These are phyloP conservation scores for Carassius carassius DNA, from an alignment of 2,113 vertebrate species.

Conservation along the genomic window DNA sequence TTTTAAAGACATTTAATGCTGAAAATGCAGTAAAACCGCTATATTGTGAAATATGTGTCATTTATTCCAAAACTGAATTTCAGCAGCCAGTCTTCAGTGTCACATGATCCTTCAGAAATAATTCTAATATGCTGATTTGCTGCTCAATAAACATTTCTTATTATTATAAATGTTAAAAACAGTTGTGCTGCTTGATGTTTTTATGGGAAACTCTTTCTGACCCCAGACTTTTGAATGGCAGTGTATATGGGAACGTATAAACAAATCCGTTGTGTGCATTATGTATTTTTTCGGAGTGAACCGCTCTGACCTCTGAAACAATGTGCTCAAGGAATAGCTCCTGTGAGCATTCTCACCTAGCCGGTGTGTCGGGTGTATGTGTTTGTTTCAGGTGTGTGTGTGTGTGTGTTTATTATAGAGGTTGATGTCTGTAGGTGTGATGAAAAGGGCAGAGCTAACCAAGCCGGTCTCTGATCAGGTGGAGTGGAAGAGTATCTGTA, in stretches of 20 bases:
- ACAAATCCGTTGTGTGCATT: not conserved
- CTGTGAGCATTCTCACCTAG: not conserved
- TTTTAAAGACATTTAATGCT: not conserved
- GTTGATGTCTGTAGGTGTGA: constrained; percentile 27
- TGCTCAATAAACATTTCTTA: not conserved
- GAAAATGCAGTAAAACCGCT: not conserved
- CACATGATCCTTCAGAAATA: not conserved
- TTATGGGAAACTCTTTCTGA: not conserved
- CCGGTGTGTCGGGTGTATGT: not conserved
- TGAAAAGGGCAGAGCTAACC: not conserved
- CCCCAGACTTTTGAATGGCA: not conserved
- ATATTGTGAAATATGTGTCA: not conserved
- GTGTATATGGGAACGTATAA: not conserved
- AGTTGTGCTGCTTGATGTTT: not conserved
- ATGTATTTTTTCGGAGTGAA: not conserved
- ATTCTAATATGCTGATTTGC: not conserved
- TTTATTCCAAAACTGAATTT: not conserved
- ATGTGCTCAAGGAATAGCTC: not conserved
- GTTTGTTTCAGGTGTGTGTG: constrained; percentile 26
- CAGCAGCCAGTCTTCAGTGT: not conserved
- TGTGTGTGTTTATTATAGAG: constrained; percentile 29
- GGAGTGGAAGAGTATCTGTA: not conserved
- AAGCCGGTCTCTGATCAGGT: not conserved
- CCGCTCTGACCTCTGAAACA: not conserved
- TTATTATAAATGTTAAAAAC: not conserved